Evolutionary conservation across 2,888 invertebrate species (phyloP).

Genomic region (Euzophera pinguis): DNA sequence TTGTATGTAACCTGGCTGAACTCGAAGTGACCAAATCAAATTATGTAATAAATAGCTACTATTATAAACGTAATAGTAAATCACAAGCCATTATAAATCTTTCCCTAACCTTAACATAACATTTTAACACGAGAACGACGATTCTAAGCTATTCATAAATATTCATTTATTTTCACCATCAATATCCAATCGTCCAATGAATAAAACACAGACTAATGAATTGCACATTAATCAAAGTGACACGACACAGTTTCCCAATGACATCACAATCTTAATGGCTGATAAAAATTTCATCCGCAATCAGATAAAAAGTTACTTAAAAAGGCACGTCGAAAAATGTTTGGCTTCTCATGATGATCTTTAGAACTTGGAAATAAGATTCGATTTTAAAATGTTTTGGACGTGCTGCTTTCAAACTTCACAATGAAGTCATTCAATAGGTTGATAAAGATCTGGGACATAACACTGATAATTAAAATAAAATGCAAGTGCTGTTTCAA

Average conservation of each 20-base stretch:
- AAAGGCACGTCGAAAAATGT: slow-evolving; percentile 2
- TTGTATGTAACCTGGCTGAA: no score
- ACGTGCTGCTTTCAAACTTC: slow-evolving; percentile 8
- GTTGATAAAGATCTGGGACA: slow-evolving; percentile 47
- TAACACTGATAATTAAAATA: slow-evolving; percentile 38
- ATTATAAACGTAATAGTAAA: no score
- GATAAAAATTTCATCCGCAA: slow-evolving; percentile 8
- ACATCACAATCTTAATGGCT: slow-evolving; percentile 9
- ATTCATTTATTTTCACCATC: slow-evolving; percentile 3
- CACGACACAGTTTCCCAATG: slow-evolving; percentile 6
- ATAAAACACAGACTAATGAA: slow-evolving; percentile 7
- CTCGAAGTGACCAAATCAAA: no score
- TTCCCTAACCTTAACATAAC: no score
- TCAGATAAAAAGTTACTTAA: slow-evolving; percentile 9
- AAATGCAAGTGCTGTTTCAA: slow-evolving; percentile 13
- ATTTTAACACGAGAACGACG: no score
- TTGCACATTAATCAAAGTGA: slow-evolving; percentile 6
- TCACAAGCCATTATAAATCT: no score
- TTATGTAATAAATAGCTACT: no score
- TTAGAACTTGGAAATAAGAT: slow-evolving; percentile 1
- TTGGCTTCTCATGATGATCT: not conserved
- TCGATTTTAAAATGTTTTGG: slow-evolving; percentile 15
- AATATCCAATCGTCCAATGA: not conserved
- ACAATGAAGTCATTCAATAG: slow-evolving; percentile 34
- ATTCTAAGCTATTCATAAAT: no score